Percentiles rank a stretch among this genome's conserved stretches.
phyloP scores from a whole-genome alignment of 2,797 vertebrate species.

The Coilia nasus region DNA sequence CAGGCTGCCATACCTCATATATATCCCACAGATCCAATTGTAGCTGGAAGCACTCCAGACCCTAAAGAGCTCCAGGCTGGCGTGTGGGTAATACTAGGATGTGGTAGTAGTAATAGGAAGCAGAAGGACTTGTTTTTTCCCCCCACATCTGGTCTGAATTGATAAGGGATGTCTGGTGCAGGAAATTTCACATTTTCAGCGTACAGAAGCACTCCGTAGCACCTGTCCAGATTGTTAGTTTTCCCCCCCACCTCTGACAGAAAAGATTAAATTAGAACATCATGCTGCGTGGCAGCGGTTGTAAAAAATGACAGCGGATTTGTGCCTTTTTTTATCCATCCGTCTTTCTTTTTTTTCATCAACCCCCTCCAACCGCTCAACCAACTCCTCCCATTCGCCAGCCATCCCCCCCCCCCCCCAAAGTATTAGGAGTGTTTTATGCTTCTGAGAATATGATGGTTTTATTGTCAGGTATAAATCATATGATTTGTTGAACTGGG shows the following conservation, averaged over 20 bases:
- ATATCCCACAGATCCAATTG: conserved; percentile 46
- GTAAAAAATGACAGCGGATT: conserved; percentile 53
- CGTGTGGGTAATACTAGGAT: conserved; percentile 52
- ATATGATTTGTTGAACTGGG: conserved; percentile 29
- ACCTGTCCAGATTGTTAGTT: conserved; percentile 71
- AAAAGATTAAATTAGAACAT: conserved; percentile 59
- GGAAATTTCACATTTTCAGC: conserved; percentile 70
- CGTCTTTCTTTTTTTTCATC: conserved; percentile 52
- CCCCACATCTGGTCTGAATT: conserved; percentile 70
- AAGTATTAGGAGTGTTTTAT: conserved; percentile 18
- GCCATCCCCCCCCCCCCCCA: conserved; percentile 17
- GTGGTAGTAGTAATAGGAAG: conserved; percentile 63
- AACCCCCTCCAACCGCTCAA: too few species aligned
- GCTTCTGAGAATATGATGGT: conserved; percentile 13
- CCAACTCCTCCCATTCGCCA: not conserved
- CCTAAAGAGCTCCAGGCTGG: conserved; percentile 60
- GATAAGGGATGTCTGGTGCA: conserved; percentile 61
- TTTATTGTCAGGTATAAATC: conserved; percentile 42
- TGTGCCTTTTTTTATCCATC: conserved; percentile 33
- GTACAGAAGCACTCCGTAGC: conserved; percentile 56
- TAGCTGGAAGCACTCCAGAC: conserved; percentile 55
- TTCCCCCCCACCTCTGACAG: not conserved
- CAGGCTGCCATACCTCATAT: conserved; percentile 15
- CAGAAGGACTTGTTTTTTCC: conserved; percentile 55
- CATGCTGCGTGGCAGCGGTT: conserved; percentile 46